phyloP scores from a whole-genome alignment of 2,113 vertebrate species.

The Sceloporus tristichus region DNA sequence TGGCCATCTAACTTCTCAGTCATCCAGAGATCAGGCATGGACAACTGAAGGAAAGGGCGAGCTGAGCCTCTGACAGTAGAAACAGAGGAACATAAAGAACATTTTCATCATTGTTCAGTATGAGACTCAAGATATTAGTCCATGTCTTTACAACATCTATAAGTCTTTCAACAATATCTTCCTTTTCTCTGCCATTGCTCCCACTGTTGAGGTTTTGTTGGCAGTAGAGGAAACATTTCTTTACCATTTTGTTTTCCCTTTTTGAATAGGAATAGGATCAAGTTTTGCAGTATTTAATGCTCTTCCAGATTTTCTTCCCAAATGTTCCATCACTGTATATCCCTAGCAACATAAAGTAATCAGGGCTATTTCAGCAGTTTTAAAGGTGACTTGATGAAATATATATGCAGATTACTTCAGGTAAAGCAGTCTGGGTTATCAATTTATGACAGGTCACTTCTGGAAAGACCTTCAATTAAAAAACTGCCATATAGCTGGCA shows the following conservation, averaged over 20 bases:
- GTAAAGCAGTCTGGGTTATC: conserved; percentile 37
- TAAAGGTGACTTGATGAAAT: conserved; percentile 67
- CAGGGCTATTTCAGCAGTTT: conserved; percentile 36
- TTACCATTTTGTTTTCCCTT: neutral
- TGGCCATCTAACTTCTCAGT: neutral
- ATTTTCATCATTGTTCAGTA: neutral
- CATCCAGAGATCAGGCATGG: neutral
- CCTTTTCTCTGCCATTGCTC: neutral
- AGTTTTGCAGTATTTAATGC: conserved; percentile 3
- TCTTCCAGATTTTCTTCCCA: fast-evolving
- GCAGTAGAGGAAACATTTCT: neutral
- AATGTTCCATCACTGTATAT: neutral
- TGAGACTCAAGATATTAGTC: neutral
- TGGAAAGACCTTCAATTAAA: conserved; percentile 45
- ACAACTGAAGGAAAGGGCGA: neutral
- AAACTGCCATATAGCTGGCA: neutral
- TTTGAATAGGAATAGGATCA: neutral
- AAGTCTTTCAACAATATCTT: neutral
- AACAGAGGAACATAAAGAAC: neutral
- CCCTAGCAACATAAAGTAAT: conserved; percentile 22
- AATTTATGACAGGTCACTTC: conserved; percentile 55
- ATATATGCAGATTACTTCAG: conserved; percentile 49
- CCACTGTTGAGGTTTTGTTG: neutral
- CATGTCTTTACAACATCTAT: neutral
- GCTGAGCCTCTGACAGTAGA: neutral